phyloP scores from a whole-genome alignment of 2,888 invertebrate genomes.

The Drosophila kokeensis region DNA sequence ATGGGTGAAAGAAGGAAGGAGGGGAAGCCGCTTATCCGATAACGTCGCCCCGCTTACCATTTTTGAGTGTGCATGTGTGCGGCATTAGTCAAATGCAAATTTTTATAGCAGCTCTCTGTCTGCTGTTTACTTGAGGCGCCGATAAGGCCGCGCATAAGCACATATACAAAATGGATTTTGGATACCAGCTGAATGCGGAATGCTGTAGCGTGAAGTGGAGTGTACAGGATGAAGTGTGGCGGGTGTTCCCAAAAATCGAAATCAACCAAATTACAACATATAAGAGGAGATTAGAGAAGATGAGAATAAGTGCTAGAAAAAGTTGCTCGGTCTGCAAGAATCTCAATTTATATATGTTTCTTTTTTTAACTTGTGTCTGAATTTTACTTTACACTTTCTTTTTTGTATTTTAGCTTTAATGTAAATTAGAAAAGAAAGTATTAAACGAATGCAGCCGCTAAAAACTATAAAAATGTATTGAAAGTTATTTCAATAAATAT shows the following conservation, averaged over 20 bases:
- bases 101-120: slow-evolving; percentile 72
- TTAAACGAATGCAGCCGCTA: not conserved
- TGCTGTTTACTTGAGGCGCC: slow-evolving; percentile 69
- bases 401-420: too few relatives aligned
- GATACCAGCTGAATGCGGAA: slow-evolving; percentile 3
- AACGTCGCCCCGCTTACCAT: slow-evolving; percentile 23
- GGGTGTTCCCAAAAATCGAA: slow-evolving; percentile 11
- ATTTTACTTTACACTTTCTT: not conserved
- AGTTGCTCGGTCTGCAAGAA: not conserved
- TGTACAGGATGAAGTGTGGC: not conserved
- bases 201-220: not conserved
- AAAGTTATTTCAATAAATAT: not conserved
- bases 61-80: slow-evolving; percentile 9
- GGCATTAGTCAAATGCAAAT: slow-evolving; percentile 80
- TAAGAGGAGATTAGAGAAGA: slow-evolving; percentile 8
- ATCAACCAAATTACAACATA: slow-evolving; percentile 14
- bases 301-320: not conserved
- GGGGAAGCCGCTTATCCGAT: slow-evolving; percentile 39
- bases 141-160: slow-evolving; percentile 72
- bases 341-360: not conserved
- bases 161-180: slow-evolving; percentile 59
- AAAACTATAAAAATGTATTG: not conserved
- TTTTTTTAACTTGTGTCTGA: not conserved
- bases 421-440: too few relatives aligned
- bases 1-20: slow-evolving; percentile 26